Percentiles rank a stretch among this genome's conserved stretches.
Conservation (phyloP, 1,140 invertebrate genomes). For the Cephus cinctus region DNA sequence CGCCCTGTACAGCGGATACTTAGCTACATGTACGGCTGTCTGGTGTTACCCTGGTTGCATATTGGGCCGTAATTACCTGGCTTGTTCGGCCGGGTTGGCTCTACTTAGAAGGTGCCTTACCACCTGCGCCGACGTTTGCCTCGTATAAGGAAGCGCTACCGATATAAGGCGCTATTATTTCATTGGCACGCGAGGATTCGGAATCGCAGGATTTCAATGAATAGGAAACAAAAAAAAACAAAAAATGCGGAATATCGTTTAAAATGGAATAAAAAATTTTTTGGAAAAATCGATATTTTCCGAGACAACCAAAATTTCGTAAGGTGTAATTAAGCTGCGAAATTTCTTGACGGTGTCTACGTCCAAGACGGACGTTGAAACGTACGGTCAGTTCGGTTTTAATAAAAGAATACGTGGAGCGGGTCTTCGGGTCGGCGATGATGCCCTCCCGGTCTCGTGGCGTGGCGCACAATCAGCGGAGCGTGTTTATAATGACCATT, state of each 20-base stretch:
- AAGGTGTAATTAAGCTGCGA: too few relatives aligned
- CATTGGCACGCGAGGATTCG: slow-evolving; percentile 29
- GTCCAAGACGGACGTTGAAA: slow-evolving; percentile 15
- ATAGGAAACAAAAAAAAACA: neutral
- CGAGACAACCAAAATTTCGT: too few relatives aligned
- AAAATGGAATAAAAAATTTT: too few relatives aligned
- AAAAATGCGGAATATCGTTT: neutral
- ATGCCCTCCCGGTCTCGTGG: slow-evolving; percentile 47
- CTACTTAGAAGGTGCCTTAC: slow-evolving; percentile 32
- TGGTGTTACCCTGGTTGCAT: slow-evolving; percentile 35
- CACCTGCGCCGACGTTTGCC: slow-evolving; percentile 37
- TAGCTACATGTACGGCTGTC: slow-evolving; percentile 9
- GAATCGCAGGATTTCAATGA: slow-evolving; percentile 16
- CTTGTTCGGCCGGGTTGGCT: slow-evolving; percentile 24
- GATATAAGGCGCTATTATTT: slow-evolving; percentile 30
- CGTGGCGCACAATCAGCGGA: slow-evolving; percentile 51
- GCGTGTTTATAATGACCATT: slow-evolving; percentile 56
- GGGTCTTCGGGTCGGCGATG: slow-evolving; percentile 54
- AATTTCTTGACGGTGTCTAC: too few relatives aligned
- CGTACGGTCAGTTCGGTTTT: slow-evolving; percentile 1
- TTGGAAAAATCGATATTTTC: too few relatives aligned
- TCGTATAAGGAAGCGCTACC: slow-evolving; percentile 34
- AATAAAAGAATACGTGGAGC: slow-evolving; percentile 24
- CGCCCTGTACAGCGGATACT: too few relatives aligned
- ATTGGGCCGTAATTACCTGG: slow-evolving; percentile 44